Evolutionary conservation across 1,140 invertebrate genomes (phyloP), one percentile per base, ranked within the genome.

Genomic region (Ridgeia piscesae): DNA sequence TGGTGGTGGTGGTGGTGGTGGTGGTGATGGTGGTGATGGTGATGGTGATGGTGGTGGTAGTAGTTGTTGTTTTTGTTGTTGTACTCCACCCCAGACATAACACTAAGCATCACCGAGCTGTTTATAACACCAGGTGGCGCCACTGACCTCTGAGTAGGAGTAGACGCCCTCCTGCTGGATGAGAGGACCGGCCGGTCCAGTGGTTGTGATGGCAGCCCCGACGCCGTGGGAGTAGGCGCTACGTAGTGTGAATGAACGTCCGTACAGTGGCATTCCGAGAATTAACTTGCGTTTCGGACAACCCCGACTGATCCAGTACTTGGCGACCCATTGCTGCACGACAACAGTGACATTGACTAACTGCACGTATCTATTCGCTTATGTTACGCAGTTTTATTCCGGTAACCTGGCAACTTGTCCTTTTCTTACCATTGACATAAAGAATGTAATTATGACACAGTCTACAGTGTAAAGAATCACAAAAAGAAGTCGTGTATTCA

Each of bases 131-230:
- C 48, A 11, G 8, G 48, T 50, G 21, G 17, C 14, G 17, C 31
- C 89, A 88, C 48, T 91, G 95, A 97, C 97, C 96, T 98, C 98
- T 95, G 98, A 98, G 94, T 98, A 99, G 33, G 98, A 98, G 95
- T 99, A 95, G 97, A 98, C 98, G 93, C 98, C 98, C 0, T 98
- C 97, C 96, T 99, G 98, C 91, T 97, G 97, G 0, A 98, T 99
- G 93, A 97, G 97, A 93, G 98, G 97, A 4, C 98, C 98, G 1
- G 98, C 96, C 35, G 96, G 96, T 1, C 98, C 98, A 0, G 98
- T 97, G 0, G 88, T 98, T 97, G 11, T 96, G 96, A 50, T 97
- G 96, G 21, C 97, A 94, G 98, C 97, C 95, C 99, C 99, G 77
- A 99, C 97, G 94, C 99, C 98, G 94, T 97, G 97, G 95, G 97